phyloP scores from a whole-genome alignment of 2,888 invertebrate genomes.

The Sphaerophoria taeniata region DNA sequence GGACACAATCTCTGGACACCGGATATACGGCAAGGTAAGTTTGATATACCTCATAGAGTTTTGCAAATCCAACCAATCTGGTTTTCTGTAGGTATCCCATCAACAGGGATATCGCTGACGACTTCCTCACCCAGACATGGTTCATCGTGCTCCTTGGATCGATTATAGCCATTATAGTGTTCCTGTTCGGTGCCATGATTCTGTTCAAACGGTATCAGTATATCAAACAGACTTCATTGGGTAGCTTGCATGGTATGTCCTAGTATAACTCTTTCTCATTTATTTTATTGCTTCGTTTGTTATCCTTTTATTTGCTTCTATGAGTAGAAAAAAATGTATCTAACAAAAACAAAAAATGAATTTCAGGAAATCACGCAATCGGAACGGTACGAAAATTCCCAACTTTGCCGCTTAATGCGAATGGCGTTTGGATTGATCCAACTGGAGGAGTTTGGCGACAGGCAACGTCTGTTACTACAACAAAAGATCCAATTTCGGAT shows the following conservation, averaged over 20 bases:
- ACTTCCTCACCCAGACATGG: conserved; percentile 94
- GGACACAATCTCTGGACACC: conserved; percentile 84
- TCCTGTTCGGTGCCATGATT: conserved; percentile 92
- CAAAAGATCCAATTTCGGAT: conserved; percentile 83
- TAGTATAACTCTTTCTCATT: conserved; percentile 55
- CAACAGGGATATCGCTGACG: conserved; percentile 85
- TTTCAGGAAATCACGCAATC: conserved; percentile 83
- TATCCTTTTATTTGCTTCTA: conserved; percentile 66
- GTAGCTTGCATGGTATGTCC: conserved; percentile 84
- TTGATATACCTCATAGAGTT: conserved; percentile 12
- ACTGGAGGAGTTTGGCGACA: conserved; percentile 83
- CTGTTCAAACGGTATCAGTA: conserved; percentile 89
- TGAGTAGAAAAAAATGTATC: conserved; percentile 27
- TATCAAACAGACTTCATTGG: conserved; percentile 87
- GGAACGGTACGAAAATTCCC: conserved; percentile 83
- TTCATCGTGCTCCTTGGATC: conserved; percentile 94
- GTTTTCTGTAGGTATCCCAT: conserved; percentile 83
- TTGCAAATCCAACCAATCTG: not conserved
- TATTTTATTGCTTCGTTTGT: conserved; percentile 76
- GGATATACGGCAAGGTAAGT: conserved; percentile 79
- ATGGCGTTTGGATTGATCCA: conserved; percentile 83
- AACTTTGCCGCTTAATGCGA: conserved; percentile 82
- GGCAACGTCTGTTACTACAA: conserved; percentile 80
- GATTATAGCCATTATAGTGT: conserved; percentile 92
- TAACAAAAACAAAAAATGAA: conserved; percentile 66